phyloP scores from a whole-genome alignment of 2,888 invertebrate genomes.

The Phania funesta region DNA sequence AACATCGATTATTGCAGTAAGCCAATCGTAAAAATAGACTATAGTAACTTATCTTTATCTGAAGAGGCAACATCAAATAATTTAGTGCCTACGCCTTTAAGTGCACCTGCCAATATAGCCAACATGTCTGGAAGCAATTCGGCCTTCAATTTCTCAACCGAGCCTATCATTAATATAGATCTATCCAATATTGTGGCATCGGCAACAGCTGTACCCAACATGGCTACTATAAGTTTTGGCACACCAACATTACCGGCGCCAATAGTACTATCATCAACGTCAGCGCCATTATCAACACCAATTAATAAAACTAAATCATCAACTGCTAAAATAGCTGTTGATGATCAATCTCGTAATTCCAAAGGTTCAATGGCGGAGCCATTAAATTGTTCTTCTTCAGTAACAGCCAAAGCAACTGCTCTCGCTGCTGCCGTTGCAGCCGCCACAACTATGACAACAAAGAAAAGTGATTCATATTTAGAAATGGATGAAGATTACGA shows the following conservation, averaged over 20 bases:
- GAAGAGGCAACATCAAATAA: constrained; percentile 56
- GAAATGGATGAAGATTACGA: constrained; percentile 81
- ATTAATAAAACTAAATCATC: constrained; percentile 45
- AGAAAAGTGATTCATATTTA: constrained; percentile 73
- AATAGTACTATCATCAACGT: constrained; percentile 34
- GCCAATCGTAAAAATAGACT: constrained; percentile 80
- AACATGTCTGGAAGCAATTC: constrained; percentile 56
- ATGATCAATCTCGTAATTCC: constrained; percentile 67
- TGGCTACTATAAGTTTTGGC: constrained; percentile 72
- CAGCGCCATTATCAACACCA: constrained; percentile 42
- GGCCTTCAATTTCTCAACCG: constrained; percentile 71
- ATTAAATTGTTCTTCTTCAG: constrained; percentile 65
- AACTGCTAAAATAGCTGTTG: constrained; percentile 29
- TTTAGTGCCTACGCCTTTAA: constrained; percentile 59
- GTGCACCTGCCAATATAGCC: constrained; percentile 66
- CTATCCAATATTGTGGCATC: constrained; percentile 76
- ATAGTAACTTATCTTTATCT: constrained; percentile 77
- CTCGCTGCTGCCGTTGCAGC: constrained; percentile 65
- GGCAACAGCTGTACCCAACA: constrained; percentile 42
- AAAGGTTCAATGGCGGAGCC: constrained; percentile 67
- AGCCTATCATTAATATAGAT: constrained; percentile 79
- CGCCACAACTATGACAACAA: constrained; percentile 67
- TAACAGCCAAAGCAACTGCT: constrained; percentile 68
- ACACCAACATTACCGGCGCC: constrained; percentile 13
- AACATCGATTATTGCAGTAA: constrained; percentile 77